Conservation (phyloP, 2,888 invertebrate genomes). For the Salpingus planirostris region DNA sequence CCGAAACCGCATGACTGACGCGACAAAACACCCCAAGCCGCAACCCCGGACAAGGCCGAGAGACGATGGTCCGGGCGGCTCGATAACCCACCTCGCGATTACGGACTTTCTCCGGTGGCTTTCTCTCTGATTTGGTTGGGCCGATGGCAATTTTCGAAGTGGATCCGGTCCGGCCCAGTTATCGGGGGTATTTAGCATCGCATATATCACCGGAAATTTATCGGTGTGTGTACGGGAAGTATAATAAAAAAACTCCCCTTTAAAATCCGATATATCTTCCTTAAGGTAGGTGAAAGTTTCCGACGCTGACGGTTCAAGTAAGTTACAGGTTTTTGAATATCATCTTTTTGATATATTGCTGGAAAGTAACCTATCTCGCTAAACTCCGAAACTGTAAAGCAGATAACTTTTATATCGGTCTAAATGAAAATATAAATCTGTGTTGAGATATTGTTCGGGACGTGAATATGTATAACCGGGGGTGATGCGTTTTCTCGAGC, state of each 20-base stretch:
- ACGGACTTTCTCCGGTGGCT: no score
- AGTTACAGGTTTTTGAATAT: conserved; percentile 36
- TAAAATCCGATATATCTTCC: conserved; percentile 37
- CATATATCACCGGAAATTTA: conserved; percentile 11
- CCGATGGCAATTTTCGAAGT: no score
- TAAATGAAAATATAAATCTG: conserved; percentile 14
- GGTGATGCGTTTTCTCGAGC: no score
- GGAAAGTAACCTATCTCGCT: conserved; percentile 20
- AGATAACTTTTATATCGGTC: conserved; percentile 11
- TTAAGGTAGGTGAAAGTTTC: conserved; percentile 32
- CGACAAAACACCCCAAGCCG: no score
- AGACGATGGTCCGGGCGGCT: no score
- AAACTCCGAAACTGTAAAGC: conserved; percentile 11
- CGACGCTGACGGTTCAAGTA: conserved; percentile 37
- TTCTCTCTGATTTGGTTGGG: no score
- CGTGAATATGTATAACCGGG: no score
- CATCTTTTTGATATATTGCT: conserved; percentile 38
- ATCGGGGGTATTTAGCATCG: not conserved
- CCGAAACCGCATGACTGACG: no score
- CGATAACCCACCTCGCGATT: no score
- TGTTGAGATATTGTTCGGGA: conserved; percentile 8
- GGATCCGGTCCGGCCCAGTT: no score
- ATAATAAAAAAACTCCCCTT: conserved; percentile 27
- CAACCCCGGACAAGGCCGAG: no score
- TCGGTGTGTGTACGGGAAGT: conserved; percentile 10